Percentiles rank a stretch among this genome's conserved stretches.
phyloP scores from a whole-genome alignment of 2,888 invertebrate species.

The Muscina levida region DNA sequence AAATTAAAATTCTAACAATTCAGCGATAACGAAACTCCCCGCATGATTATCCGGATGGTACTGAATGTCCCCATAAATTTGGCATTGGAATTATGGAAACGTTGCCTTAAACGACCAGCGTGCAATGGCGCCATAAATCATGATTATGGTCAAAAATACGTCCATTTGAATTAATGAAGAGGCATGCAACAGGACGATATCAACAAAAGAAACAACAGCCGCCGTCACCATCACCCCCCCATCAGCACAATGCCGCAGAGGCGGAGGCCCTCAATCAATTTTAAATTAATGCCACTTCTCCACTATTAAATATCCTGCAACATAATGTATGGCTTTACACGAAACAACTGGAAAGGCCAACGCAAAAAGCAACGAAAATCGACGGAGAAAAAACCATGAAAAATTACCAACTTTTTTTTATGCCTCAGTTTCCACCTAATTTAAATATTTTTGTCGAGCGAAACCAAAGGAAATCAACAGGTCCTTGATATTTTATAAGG shows the following conservation, averaged over 20 bases:
- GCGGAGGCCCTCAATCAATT: slow-evolving; percentile 44
- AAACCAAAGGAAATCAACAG: slow-evolving; percentile 66
- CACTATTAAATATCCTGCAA: slow-evolving; percentile 49
- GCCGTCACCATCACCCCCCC: too few relatives aligned
- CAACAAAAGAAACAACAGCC: background rate
- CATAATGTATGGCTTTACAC: slow-evolving; percentile 38
- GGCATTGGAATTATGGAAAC: background rate
- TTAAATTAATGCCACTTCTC: slow-evolving; percentile 22
- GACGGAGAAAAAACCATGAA: slow-evolving; percentile 42
- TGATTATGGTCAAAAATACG: slow-evolving; percentile 49
- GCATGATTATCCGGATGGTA: slow-evolving; percentile 52
- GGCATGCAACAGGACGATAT: slow-evolving; percentile 55
- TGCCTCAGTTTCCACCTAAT: slow-evolving; percentile 42
- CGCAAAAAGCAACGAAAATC: slow-evolving; percentile 1
- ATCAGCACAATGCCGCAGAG: background rate
- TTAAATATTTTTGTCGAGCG: slow-evolving; percentile 45
- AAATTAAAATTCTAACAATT: background rate
- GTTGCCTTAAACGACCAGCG: background rate
- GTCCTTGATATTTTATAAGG: slow-evolving; percentile 44
- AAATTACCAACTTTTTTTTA: slow-evolving; percentile 36
- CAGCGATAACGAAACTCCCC: background rate
- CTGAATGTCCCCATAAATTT: slow-evolving; percentile 30
- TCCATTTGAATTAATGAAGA: slow-evolving; percentile 51
- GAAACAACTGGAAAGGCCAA: slow-evolving; percentile 3
- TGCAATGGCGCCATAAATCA: slow-evolving; percentile 58